Base-by-base conservation (phyloP, 2,797 vertebrate species). In the Sebastes baramenuke region DNA sequence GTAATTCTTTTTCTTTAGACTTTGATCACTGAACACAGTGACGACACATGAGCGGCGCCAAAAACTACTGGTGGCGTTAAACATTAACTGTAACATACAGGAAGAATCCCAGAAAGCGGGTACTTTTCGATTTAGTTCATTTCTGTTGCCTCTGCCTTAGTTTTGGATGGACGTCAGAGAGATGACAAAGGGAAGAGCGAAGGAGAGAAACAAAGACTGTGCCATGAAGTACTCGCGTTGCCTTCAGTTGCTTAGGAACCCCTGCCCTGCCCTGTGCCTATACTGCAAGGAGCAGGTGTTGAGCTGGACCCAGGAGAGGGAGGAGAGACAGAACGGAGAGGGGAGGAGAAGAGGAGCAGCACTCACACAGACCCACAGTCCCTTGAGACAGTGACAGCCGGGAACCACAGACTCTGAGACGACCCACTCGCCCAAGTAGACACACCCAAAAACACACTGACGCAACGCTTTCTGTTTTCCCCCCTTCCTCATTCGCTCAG, bases 251-350 rank as follows among this genome's bases (percentile, higher is more conserved):
- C 94, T 92, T 87, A 89, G 94, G 81, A 92, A 92, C 89, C 82
- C 75, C 78, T 87, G 89, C 87, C 83, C 80, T 72, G 86, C 90
- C 86, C 86, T 79, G 80, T 30, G 69, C 68, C 75, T 84, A 18
- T 46, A 65, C 89, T 87, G 90, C 89, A 83, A 54, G 90, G 89
- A 93, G 92, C 94, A 95, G 94, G 94, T 95, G 94, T 82, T 72
- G 86, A 80, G 89, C 83, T 90, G 90, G 92, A 92, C 92, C 92
- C 94, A 87, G 88, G 92, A 92, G 92, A 88, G 62, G 87, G 81
- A 88, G 62, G 87, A 80, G 82, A 83, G 87, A 78, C 78, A 75
- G 79, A 76, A 55, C 4, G 88, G 92, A 90, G 92, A 88, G 59
- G 87, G 81, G 82, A 83, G 87, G 75, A 88, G 89, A 87, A 59